Base-by-base conservation (phyloP, 2,888 invertebrate genomes). In the Charanyca ferruginea region DNA sequence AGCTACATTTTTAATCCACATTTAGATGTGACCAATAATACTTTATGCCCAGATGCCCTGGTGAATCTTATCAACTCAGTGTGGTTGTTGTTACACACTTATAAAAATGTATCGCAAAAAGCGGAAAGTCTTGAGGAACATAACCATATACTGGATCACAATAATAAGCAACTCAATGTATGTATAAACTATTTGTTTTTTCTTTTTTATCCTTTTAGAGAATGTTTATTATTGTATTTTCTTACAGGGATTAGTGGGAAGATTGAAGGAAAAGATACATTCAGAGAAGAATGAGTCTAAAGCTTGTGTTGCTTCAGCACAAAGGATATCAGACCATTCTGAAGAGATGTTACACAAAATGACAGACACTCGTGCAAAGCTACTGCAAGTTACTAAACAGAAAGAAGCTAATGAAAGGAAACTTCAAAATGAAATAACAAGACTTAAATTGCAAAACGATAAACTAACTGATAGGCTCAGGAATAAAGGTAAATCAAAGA, bases 221-320 rank as follows among this genome's bases (percentile, higher is more conserved):
- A 38, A 13, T 38, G 16, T 38, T 35, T 0, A 0, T 32, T 28
- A 28, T 22, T 32, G 32, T 2, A 42, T 4, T 49, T 57, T 86
- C 5, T n/a, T 84, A 38, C 63, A 95, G 95, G 86, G 80, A 20
- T 77, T 86, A 60, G 74, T 92, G 9, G 83, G 78, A n/a, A 90
- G 81, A 60, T 72, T 93, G 5, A 94, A 92, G 78, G 87, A 90
- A 23, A 91, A 90, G 76, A 81, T 94, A 42, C 87, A 76, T 66
- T 71, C 67, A 4, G 94, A 94, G 70, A 93, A 93, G 77, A 93
- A 92, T 88, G 93, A 94, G 83, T 87, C 94, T 2, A 91, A 87
- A 76, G 92, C 94, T 16, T 95, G 95, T 86, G 89, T 95, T 35
- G 93, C 93, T 38, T 91, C 94, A 49, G 94, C 94, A 1, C 94